Evolutionary conservation across 35 echinoderm and acorn worm species (phyloP).

Genomic region (Stichopus chloronotus): DNA sequence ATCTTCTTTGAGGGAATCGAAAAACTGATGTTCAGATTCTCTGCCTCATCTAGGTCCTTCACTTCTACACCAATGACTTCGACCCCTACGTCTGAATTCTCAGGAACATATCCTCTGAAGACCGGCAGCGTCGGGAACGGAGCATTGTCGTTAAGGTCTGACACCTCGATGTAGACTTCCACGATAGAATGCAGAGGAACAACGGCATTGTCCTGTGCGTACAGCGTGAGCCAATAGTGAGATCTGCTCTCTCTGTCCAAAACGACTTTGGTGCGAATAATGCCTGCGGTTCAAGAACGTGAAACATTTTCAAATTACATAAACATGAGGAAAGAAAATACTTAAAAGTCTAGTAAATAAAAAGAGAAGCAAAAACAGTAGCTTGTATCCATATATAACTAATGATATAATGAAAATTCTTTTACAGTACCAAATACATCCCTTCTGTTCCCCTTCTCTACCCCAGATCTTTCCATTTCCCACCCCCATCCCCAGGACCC

Average conservation of each 20-base stretch:
- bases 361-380: too few species aligned
- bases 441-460: too few species aligned
- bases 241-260: constrained; percentile 82
- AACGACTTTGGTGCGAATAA: constrained; percentile 72
- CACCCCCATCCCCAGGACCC: too few species aligned
- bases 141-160: constrained; percentile 92
- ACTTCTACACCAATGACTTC: constrained; percentile 72
- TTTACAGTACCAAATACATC: too few species aligned
- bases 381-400: too few species aligned
- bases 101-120: constrained; percentile 65
- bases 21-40: constrained; percentile 66
- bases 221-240: constrained; percentile 92
- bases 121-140: constrained; percentile 75
- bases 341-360: not conserved
- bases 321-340: not conserved
- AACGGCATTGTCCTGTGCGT: constrained; percentile 88
- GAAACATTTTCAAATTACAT: not conserved
- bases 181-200: constrained; percentile 84
- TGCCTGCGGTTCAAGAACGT: constrained; percentile 62
- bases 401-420: too few species aligned
- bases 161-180: constrained; percentile 80
- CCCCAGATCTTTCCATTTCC: too few species aligned
- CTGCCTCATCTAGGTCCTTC: constrained; percentile 65
- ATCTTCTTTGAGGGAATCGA: constrained; percentile 61
- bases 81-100: constrained; percentile 63